Conservation (phyloP, 2,797 vertebrate species). For the Cacajao melanocephalus region DNA sequence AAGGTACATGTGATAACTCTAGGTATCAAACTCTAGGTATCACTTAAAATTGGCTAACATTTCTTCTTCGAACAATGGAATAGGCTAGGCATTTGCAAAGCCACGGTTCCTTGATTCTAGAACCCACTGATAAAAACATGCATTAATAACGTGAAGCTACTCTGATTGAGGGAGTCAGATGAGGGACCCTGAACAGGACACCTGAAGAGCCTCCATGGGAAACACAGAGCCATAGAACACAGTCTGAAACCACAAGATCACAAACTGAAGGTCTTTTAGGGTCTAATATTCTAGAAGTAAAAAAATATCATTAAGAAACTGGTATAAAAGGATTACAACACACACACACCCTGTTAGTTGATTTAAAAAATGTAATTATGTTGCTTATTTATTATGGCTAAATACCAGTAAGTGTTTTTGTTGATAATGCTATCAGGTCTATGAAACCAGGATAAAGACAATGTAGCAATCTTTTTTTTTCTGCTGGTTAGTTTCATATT, state of each 20-base stretch:
- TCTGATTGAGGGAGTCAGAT: not conserved
- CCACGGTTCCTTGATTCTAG: not conserved
- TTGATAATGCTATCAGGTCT: not conserved
- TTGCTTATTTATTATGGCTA: constrained; percentile 19
- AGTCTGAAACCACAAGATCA: not conserved
- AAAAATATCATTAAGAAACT: not conserved
- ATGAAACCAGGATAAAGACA: not conserved
- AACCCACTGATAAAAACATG: not conserved
- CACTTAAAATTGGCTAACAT: not conserved
- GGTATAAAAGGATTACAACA: not conserved
- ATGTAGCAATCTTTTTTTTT: not conserved
- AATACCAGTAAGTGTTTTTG: not conserved
- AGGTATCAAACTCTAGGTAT: not conserved
- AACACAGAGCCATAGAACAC: not conserved
- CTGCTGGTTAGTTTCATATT: constrained; percentile 32
- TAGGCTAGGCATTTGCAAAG: not conserved
- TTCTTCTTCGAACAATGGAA: not conserved
- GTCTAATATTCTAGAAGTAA: not conserved
- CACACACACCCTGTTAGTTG: not conserved
- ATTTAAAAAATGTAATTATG: constrained; percentile 51
- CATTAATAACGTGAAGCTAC: not conserved
- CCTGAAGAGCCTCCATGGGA: not conserved
- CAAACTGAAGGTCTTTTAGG: not conserved
- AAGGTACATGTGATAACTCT: not conserved
- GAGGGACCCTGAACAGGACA: not conserved